Percentiles rank a stretch among this genome's conserved stretches.
These are phyloP conservation scores for Oscheius onirici DNA, from an alignment of 2,888 invertebrate genomes.

Conservation along the genomic window DNA sequence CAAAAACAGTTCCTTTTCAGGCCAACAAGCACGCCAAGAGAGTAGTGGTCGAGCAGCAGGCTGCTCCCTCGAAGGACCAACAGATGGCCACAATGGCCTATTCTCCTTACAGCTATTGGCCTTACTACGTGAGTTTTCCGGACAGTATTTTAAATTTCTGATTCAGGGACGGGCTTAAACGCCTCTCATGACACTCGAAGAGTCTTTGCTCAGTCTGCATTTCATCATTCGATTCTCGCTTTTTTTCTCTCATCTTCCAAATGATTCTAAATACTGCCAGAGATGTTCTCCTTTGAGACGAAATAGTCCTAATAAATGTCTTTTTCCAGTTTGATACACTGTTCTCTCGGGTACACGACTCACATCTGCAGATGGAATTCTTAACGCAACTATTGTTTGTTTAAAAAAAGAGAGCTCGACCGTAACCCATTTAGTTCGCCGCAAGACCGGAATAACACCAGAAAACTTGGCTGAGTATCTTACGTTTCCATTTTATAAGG, in stretches of 20 bases:
- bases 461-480: too few relatives aligned
- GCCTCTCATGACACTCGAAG: neutral
- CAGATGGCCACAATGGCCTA: conserved; percentile 65
- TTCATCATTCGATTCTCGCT: neutral
- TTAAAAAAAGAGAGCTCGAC: too few relatives aligned
- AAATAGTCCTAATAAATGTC: too few relatives aligned
- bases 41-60: conserved; percentile 60
- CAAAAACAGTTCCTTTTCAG: conserved; percentile 44
- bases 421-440: too few relatives aligned
- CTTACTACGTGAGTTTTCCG: conserved; percentile 57
- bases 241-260: conserved; percentile 8
- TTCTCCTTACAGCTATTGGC: conserved; percentile 70
- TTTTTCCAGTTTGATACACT: too few relatives aligned
- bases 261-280: conserved; percentile 11
- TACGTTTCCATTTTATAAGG: too few relatives aligned
- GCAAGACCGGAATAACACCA: too few relatives aligned
- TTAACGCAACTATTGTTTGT: too few relatives aligned
- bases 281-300: conserved; percentile 5
- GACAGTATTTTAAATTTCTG: too few relatives aligned
- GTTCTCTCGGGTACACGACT: too few relatives aligned
- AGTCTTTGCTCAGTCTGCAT: conserved; percentile 15
- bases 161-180: neutral
- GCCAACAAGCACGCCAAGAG: conserved; percentile 69
- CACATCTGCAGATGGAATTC: too few relatives aligned
- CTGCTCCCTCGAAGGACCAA: conserved; percentile 58